Evolutionary conservation across 2,797 vertebrate genomes (phyloP), one percentile per base, ranked within the genome.

Genomic region (Prionace glauca): DNA sequence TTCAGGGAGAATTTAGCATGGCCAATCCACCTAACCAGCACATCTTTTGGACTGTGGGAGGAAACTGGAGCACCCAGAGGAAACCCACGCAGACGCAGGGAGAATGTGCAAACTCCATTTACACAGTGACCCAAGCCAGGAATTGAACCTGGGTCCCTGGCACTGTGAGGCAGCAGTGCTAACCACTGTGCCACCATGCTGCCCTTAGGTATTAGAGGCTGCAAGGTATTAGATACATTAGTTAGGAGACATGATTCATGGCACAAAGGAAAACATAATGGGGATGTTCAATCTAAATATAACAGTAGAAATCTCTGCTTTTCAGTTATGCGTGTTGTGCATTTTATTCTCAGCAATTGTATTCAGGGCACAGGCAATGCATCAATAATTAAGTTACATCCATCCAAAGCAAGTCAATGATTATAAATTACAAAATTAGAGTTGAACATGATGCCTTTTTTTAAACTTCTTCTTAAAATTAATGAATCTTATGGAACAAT

Each of bases 351-450:
- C 32, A 32, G 56, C 26, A 90, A 90, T 90, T 90, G 29, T 26
- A 90, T 62, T 50, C 1, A 90, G 56, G 56, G 50, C 5, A 62
- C 87, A 60, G 29, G 32, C 56, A 91, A 32, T 65, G 88, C 88
- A 91, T 91, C 60, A n/a, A 65, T 36, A 65, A n/a, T 65, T 91
- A 16, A 32, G 65, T 91, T 91, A 91, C 88, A 91, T 5, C 62
- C 29, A 65, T 60, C 56, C n/a, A 4, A 65, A 65, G 16, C 12
- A 65, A 32, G 29, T 18, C 32, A 91, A 91, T 87, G 12, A 65
- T 62, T 91, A 91, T 65, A 91, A 91, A 65, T 65, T 62, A 91
- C 16, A 62, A 16, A 65, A 91, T 65, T 91, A 91, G 60, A 91
- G 29, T 91, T 91, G 32, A 65, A 65, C 60, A 18, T 65, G 86